A percentile compares a stretch with the other conserved stretches of the same genome.
phyloP scores from a whole-genome alignment of 2,113 vertebrate genomes.

The Crotalus horridus region DNA sequence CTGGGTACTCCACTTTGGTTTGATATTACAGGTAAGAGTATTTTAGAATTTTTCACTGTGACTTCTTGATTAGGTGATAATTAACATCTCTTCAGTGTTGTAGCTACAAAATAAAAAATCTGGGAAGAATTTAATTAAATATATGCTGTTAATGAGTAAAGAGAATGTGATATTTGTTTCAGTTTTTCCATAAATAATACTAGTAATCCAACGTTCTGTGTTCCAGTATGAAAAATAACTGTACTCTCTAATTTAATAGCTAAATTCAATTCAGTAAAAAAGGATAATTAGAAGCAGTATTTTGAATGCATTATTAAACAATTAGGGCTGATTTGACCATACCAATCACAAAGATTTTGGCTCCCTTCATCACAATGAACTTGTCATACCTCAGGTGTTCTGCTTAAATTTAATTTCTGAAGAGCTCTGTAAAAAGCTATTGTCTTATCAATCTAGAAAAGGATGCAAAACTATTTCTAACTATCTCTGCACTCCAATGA shows the following conservation, averaged over 20 bases:
- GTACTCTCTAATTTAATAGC: background rate
- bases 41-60: background rate
- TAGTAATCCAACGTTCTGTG: background rate
- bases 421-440: background rate
- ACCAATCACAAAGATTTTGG: background rate
- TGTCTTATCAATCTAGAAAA: background rate
- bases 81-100: background rate
- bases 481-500: background rate
- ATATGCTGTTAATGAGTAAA: background rate
- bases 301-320: background rate
- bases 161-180: background rate
- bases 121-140: background rate
- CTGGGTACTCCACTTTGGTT: constrained; percentile 87
- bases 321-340: background rate
- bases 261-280: background rate
- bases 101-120: background rate
- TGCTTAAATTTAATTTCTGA: background rate
- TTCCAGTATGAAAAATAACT: background rate
- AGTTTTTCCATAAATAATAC: background rate
- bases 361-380: background rate
- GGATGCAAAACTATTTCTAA: background rate
- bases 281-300: background rate
- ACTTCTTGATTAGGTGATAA: background rate
- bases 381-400: background rate
- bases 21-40: constrained; percentile 88